Conservation (phyloP, 2,888 invertebrate species). For the Orthosia cruda region DNA sequence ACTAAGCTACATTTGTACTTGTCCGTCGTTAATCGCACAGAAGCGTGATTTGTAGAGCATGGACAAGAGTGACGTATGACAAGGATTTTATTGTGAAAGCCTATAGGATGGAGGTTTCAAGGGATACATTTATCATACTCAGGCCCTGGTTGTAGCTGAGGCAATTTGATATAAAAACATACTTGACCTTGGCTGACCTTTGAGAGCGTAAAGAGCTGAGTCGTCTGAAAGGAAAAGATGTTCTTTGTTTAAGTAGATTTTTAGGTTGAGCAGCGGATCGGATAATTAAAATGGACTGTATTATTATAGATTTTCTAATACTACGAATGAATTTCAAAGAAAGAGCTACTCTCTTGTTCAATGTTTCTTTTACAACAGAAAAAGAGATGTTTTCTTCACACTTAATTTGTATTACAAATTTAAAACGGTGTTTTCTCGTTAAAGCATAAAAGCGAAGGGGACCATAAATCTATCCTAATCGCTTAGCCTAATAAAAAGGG, state of each 20-base stretch:
- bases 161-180: neutral
- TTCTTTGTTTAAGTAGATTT: neutral
- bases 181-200: conserved; percentile 10
- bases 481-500: conserved; percentile 28
- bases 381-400: neutral
- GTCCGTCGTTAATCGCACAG: conserved; percentile 57
- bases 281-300: neutral
- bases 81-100: conserved; percentile 17
- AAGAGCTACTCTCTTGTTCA: neutral
- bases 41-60: conserved; percentile 44
- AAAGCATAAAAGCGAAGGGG: conserved; percentile 1
- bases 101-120: neutral
- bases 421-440: conserved; percentile 1
- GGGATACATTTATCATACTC: conserved; percentile 22
- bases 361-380: neutral
- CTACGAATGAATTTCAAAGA: neutral
- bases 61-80: conserved; percentile 18
- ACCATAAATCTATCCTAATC: conserved; percentile 38
- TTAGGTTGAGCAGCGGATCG: neutral
- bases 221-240: neutral
- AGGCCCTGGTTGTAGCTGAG: neutral
- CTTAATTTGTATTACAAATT: conserved; percentile 14
- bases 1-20: conserved; percentile 54
- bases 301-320: neutral
- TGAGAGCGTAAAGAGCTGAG: neutral